Base-by-base conservation (phyloP, 2,797 vertebrate genomes). In the Muscicapa striata region DNA sequence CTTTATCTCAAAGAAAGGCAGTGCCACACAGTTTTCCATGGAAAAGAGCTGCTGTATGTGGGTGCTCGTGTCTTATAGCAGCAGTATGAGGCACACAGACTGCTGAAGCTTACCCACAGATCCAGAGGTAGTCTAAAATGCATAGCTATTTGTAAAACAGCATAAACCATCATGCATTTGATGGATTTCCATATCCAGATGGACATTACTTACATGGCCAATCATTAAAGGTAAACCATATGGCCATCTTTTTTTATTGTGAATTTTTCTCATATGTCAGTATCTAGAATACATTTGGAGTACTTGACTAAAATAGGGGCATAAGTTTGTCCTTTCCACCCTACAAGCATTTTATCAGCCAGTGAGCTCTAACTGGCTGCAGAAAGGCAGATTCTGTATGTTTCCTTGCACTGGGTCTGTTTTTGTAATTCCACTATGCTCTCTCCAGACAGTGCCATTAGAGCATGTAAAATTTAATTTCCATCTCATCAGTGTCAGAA, bases 391-490 rank as follows among this genome's bases (percentile, higher is more conserved):
- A 77, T 89, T 74, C 74, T 63, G 24, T 38, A 23, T 4, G 6
- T 90, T 96, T 89, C 36, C 52, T 90, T 81, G 73, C 5, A 7
- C 66, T 16, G 72, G 43, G 30, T 92, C 48, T 94, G 57, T 83
- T 94, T 84, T 95, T 94, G 75, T 96, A 93, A 95, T 97, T 94
- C 72, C 73, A 41, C 61, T 52, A 15, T 75, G 72, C 26, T 32
- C 81, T 90, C 74, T 93, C 48, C 83, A 96, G 90, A 93, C 78
- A 94, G 75, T 92, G 94, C 85, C 85, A 94, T 95, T 94, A 97
- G 95, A 96, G 89, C 96, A 95, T 95, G 94, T 95, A 95, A 97
- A 96, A 97, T 97, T 95, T 97, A 92, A 97, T 97, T 89, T 91
- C 82, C 77, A 95, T 94, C 94, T 94, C 84, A 92, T 97, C 97